Percentiles rank a stretch among this genome's conserved stretches.
Evolutionary conservation across 1,140 invertebrate genomes (phyloP).

Genomic region (Heterodera carotae): DNA sequence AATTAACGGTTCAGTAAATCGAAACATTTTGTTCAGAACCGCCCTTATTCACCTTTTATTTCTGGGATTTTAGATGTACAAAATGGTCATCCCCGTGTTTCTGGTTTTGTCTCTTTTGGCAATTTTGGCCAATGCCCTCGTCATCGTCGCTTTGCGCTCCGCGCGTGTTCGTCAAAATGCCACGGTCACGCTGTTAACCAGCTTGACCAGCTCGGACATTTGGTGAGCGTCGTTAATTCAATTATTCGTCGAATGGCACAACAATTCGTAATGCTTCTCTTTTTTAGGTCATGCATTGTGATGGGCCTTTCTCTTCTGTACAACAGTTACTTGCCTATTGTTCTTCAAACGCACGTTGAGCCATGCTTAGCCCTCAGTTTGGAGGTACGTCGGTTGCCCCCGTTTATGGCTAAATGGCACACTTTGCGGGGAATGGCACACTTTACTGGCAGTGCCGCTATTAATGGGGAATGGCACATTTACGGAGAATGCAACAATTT

Average conservation of each 20-base stretch:
- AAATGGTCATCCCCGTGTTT: constrained; percentile 55
- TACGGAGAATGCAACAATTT: too few relatives aligned
- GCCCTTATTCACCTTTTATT: neutral
- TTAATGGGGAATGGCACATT: too few relatives aligned
- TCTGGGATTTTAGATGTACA: constrained; percentile 45
- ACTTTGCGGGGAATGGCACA: neutral
- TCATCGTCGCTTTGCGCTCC: constrained; percentile 48
- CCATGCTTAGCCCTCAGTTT: constrained; percentile 52
- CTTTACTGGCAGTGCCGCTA: too few relatives aligned
- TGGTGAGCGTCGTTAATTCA: constrained; percentile 34
- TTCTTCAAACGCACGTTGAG: constrained; percentile 47
- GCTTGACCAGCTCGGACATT: constrained; percentile 54
- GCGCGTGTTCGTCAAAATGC: constrained; percentile 52
- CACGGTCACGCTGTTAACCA: constrained; percentile 48
- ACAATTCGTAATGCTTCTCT: neutral
- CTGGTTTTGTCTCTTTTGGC: constrained; percentile 41
- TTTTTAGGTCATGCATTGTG: constrained; percentile 42
- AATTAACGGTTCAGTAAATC: too few relatives aligned
- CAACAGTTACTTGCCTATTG: constrained; percentile 54
- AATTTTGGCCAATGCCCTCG: constrained; percentile 50
- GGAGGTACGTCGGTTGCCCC: constrained; percentile 36
- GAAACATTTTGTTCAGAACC: too few relatives aligned
- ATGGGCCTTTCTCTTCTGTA: constrained; percentile 53
- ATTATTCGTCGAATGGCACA: neutral
- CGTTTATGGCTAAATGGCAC: neutral